phyloP scores from a whole-genome alignment of 1,140 invertebrate species.

The Drosophila lowei region DNA sequence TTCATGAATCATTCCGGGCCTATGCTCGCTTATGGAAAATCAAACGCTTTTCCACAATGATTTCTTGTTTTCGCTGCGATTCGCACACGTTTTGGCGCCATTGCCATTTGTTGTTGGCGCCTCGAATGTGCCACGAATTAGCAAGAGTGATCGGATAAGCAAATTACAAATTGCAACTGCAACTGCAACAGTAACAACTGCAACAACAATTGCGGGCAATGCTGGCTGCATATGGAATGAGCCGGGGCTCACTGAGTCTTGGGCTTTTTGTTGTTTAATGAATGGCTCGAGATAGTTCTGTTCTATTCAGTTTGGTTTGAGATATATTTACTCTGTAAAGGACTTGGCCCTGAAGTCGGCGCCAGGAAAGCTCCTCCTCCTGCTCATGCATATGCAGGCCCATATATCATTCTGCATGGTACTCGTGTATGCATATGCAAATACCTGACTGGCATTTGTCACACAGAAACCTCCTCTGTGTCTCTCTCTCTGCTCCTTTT shows the following conservation, averaged over 20 bases:
- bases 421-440: conserved; percentile 46
- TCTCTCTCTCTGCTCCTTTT: background rate
- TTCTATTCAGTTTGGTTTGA: conserved; percentile 3
- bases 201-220: conserved; percentile 40
- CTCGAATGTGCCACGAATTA: conserved; percentile 77
- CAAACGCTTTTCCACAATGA: conserved; percentile 41
- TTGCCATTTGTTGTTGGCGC: conserved; percentile 63
- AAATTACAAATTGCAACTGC: conserved; percentile 24
- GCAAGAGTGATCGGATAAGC: conserved; percentile 79
- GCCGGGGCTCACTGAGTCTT: conserved; percentile 30
- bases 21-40: conserved; percentile 42
- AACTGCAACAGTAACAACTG: conserved; percentile 27
- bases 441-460: conserved; percentile 54
- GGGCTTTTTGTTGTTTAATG: conserved; percentile 53
- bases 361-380: conserved; percentile 42
- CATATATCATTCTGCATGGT: conserved; percentile 60
- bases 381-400: conserved; percentile 61
- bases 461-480: conserved; percentile 14
- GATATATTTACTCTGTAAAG: conserved; percentile 33
- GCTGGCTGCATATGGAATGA: conserved; percentile 66
- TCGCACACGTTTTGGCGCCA: conserved; percentile 62
- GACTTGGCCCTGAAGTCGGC: conserved; percentile 46
- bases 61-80: conserved; percentile 30
- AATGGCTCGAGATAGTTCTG: conserved; percentile 40
- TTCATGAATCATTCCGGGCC: conserved; percentile 54